phyloP scores from a whole-genome alignment of 2,888 invertebrate species.

The Thyatira batis region DNA sequence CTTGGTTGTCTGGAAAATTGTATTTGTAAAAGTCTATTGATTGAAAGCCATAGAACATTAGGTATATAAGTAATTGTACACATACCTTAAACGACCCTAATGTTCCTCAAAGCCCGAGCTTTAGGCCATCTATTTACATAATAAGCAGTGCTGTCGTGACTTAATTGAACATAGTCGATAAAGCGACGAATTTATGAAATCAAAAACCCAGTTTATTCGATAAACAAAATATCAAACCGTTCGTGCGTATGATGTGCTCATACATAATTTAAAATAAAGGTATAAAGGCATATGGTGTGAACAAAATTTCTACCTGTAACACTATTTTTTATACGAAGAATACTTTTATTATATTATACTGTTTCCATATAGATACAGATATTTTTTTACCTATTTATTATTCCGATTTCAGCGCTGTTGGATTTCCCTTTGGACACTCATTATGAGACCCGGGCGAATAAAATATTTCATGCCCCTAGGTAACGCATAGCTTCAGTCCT shows the following conservation, averaged over 20 bases:
- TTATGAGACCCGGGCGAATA: slow-evolving; percentile 20
- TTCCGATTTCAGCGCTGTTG: slow-evolving; percentile 6
- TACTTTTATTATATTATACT: background rate
- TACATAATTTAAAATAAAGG: background rate
- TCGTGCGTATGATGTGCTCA: background rate
- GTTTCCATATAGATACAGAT: background rate
- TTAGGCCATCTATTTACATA: background rate
- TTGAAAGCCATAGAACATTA: background rate
- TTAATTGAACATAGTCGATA: background rate
- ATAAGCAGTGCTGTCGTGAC: background rate
- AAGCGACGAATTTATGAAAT: background rate
- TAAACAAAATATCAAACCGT: no score
- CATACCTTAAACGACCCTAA: background rate
- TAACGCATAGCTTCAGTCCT: background rate
- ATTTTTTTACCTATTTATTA: background rate
- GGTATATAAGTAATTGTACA: background rate
- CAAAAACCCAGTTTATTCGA: no score
- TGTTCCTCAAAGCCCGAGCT: background rate
- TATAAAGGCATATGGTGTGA: background rate
- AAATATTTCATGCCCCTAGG: slow-evolving; percentile 20
- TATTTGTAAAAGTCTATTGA: background rate
- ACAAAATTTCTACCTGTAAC: background rate
- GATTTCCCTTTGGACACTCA: slow-evolving; percentile 31
- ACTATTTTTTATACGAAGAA: background rate
- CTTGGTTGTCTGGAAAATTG: background rate